phyloP scores from a whole-genome alignment of 2,888 invertebrate species.

The Mythimna vitellina region DNA sequence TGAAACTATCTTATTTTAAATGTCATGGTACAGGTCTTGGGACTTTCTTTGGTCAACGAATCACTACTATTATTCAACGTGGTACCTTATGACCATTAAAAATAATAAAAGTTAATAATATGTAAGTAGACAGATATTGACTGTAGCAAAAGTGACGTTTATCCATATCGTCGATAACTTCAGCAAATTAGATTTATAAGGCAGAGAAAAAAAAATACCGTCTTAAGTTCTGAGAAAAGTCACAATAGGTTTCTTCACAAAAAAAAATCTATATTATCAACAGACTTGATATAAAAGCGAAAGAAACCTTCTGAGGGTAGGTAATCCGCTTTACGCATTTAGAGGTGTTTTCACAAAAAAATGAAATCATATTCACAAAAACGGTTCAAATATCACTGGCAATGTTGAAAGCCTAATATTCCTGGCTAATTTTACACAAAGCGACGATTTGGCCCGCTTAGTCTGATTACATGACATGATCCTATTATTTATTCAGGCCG shows the following conservation, averaged over 20 bases:
- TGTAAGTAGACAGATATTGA: conserved; percentile 7
- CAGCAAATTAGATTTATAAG: conserved; percentile 36
- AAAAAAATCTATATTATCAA: conserved; percentile 48
- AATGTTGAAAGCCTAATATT: conserved; percentile 63
- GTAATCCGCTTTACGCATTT: conserved; percentile 56
- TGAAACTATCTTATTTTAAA: too few species aligned
- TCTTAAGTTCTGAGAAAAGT: conserved; percentile 28
- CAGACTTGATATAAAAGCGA: conserved; percentile 44
- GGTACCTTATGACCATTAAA: too few species aligned
- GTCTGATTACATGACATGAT: conserved; percentile 67
- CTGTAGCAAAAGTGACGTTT: conserved; percentile 26
- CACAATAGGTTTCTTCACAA: conserved; percentile 25
- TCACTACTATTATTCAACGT: too few species aligned
- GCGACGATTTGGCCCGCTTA: conserved; percentile 67
- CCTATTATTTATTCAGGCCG: conserved; percentile 68
- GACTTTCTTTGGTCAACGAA: too few species aligned
- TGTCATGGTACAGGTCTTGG: too few species aligned
- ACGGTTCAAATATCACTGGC: conserved; percentile 55
- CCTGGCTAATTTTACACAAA: conserved; percentile 65
- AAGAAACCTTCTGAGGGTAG: conserved; percentile 38
- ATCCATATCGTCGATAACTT: conserved; percentile 18
- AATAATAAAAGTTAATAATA: conserved; percentile 10
- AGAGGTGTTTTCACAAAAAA: conserved; percentile 50
- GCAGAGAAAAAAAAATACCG: conserved; percentile 25
- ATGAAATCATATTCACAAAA: conserved; percentile 57